Evolutionary conservation across 2,113 vertebrate species (phyloP).

Genomic region (Spermophilus dauricus): DNA sequence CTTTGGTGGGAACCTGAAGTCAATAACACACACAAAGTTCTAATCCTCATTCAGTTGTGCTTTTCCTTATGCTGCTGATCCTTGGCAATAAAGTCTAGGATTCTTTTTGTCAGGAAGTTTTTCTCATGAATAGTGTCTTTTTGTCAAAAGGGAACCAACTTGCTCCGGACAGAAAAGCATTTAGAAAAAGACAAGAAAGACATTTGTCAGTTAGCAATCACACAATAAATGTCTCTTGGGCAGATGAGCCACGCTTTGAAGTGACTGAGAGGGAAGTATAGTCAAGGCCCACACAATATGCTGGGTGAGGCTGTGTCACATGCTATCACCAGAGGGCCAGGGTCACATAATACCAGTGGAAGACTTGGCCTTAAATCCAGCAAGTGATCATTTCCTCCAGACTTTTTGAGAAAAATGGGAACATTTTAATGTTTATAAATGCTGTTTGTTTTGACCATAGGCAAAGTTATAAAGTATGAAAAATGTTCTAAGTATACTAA

Average conservation of each 20-base stretch:
- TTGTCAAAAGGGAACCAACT: slow-evolving; percentile 42
- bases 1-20: slow-evolving; percentile 15
- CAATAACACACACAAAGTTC: neutral
- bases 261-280: neutral
- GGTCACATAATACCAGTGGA: neutral
- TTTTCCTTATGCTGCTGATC: neutral
- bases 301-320: neutral
- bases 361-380: neutral
- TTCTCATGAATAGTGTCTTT: slow-evolving; percentile 44
- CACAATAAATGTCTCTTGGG: neutral
- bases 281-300: neutral
- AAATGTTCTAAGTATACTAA: slow-evolving; percentile 8
- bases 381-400: neutral
- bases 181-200: slow-evolving; percentile 45
- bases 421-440: slow-evolving; percentile 1
- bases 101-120: slow-evolving; percentile 48
- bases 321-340: neutral
- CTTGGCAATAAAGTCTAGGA: slow-evolving; percentile 8
- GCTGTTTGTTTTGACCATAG: neutral
- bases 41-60: neutral
- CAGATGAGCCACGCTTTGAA: neutral
- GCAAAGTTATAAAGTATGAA: slow-evolving; percentile 16
- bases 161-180: slow-evolving; percentile 1
- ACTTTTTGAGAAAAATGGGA: neutral
- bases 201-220: slow-evolving; percentile 6